Conservation (phyloP, 1,140 invertebrate genomes). For the Aphelinus atriplicis region DNA sequence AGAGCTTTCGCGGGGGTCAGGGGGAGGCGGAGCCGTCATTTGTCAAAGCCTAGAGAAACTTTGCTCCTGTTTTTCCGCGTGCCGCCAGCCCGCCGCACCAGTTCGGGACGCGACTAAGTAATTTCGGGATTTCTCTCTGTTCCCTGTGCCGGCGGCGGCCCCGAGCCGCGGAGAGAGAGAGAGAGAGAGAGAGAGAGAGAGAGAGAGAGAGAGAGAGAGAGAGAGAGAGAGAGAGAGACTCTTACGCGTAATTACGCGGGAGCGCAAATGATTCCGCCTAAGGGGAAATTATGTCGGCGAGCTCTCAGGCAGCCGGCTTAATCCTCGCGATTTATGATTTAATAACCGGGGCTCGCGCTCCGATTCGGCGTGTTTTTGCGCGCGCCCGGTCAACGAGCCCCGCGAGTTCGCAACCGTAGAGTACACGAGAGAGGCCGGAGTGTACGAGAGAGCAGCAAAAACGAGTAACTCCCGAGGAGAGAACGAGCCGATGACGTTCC, state of each 20-base stretch:
- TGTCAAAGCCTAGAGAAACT: slow-evolving; percentile 32
- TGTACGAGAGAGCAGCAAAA: not conserved
- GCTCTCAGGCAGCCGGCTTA: slow-evolving; percentile 17
- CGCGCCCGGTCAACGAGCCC: not conserved
- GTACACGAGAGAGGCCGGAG: no score
- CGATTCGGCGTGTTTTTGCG: slow-evolving; percentile 27
- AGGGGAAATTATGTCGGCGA: slow-evolving; percentile 32
- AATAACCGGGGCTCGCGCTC: slow-evolving; percentile 43
- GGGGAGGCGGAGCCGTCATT: slow-evolving; percentile 17
- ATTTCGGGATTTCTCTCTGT: slow-evolving; percentile 19
- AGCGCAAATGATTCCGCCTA: slow-evolving; percentile 39
- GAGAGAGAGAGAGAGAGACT: slow-evolving; percentile 4
- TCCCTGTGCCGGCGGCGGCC: not conserved
- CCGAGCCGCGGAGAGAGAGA: not conserved
- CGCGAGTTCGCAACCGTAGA: not conserved
- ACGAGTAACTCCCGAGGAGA: not conserved
- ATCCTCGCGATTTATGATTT: slow-evolving; percentile 56
- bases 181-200: not conserved
- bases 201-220: not conserved
- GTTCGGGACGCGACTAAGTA: slow-evolving; percentile 28
- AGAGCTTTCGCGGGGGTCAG: not conserved
- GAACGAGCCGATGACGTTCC: no score
- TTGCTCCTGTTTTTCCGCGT: slow-evolving; percentile 36
- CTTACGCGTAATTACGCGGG: slow-evolving; percentile 34
- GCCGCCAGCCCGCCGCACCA: not conserved